Percentiles rank a stretch among this genome's conserved stretches.
Evolutionary conservation across 2,113 vertebrate species (phyloP).

Genomic region (Anoplopoma fimbria): DNA sequence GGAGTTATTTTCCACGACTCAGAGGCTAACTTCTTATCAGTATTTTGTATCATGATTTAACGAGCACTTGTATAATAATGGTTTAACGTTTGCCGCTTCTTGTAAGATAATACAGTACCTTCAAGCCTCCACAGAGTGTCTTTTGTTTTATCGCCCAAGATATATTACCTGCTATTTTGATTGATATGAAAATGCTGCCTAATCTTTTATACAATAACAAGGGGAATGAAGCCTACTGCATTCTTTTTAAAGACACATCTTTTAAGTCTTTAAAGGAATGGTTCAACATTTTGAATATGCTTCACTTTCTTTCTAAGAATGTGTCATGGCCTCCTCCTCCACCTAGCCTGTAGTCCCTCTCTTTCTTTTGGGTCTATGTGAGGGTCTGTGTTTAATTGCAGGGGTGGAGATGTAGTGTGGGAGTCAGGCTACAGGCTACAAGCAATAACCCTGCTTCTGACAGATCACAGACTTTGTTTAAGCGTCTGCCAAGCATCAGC

Average conservation of each 20-base stretch:
- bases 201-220: not conserved
- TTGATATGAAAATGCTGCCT: not conserved
- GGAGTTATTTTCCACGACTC: conserved; percentile 90
- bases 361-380: not conserved
- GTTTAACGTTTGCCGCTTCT: not conserved
- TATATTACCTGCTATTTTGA: not conserved
- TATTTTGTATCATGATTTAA: conserved; percentile 95
- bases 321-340: too few relatives aligned
- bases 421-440: too few relatives aligned
- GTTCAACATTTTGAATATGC: not conserved
- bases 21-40: conserved; percentile 96
- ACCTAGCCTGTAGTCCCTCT: too few relatives aligned
- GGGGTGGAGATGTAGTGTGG: too few relatives aligned
- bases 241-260: not conserved
- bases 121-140: not conserved
- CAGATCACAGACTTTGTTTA: too few relatives aligned
- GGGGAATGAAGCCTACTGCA: not conserved
- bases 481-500: too few relatives aligned
- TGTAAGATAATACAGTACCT: conserved; percentile 5
- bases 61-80: conserved; percentile 58
- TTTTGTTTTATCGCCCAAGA: conserved; percentile 2
- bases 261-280: not conserved
- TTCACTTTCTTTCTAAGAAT: not conserved
- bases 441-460: too few relatives aligned
- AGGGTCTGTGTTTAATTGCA: too few relatives aligned